Evolutionary conservation across 2,888 invertebrate genomes (phyloP).

Genomic region (Piscicola geometra): DNA sequence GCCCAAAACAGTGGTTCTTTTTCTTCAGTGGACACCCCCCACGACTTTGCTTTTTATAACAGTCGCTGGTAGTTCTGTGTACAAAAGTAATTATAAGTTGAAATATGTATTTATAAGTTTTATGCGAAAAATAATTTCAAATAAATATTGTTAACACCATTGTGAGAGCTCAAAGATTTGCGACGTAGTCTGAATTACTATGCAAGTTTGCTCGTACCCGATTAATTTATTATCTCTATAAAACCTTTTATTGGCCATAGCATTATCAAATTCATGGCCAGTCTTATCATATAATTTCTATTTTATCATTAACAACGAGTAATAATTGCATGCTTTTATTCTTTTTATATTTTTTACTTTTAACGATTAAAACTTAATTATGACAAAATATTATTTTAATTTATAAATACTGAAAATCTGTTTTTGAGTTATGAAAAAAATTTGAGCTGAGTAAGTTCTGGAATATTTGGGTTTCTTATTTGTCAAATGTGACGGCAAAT

Average conservation of each 20-base stretch:
- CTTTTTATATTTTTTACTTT: too few species aligned
- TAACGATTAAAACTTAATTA: too few species aligned
- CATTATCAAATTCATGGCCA: background rate
- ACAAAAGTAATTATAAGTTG: background rate
- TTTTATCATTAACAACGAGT: too few species aligned
- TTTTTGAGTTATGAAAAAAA: too few species aligned
- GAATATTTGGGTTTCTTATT: too few species aligned
- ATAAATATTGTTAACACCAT: too few species aligned
- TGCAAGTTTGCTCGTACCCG: background rate
- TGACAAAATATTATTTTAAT: too few species aligned
- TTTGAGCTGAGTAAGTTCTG: too few species aligned
- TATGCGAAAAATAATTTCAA: too few species aligned
- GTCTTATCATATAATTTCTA: background rate
- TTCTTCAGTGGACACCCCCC: background rate
- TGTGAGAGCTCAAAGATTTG: background rate
- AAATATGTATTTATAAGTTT: slow-evolving; percentile 3
- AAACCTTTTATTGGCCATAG: slow-evolving; percentile 3
- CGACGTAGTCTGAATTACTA: background rate
- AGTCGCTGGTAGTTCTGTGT: background rate
- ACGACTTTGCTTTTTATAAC: background rate
- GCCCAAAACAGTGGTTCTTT: background rate
- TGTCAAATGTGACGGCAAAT: too few species aligned
- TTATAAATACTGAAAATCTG: too few species aligned
- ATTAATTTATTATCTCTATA: background rate
- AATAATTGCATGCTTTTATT: too few species aligned